Conservation (phyloP, 2,797 vertebrate species). For the Pyrocephalus nanus region DNA sequence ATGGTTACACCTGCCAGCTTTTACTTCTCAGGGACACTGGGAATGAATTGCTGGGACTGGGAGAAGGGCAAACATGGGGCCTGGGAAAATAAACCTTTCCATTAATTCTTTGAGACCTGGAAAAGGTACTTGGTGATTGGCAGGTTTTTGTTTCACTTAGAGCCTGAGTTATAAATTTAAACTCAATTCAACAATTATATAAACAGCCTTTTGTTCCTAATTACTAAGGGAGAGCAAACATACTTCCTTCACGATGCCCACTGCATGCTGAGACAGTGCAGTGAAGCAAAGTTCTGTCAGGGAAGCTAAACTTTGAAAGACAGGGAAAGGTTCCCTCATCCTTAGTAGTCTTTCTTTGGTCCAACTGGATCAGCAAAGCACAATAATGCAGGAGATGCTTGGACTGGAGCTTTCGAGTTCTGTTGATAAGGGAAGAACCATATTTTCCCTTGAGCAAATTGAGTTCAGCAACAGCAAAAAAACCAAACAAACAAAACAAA, state of each 20-base stretch:
- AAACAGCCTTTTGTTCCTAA: not conserved
- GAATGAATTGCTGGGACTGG: not conserved
- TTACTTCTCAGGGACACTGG: not conserved
- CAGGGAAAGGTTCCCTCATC: not conserved
- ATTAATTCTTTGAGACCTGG: not conserved
- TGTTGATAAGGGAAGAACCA: not conserved
- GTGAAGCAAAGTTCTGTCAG: not conserved
- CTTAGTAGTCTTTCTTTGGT: not conserved
- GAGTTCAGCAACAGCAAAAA: not conserved
- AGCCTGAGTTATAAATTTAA: not conserved
- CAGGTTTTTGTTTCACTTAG: not conserved
- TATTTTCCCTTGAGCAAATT: not conserved
- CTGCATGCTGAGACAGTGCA: not conserved
- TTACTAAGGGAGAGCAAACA: not conserved
- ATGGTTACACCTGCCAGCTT: not conserved
- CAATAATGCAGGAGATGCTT: not conserved
- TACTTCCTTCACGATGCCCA: not conserved
- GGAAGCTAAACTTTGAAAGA: not conserved
- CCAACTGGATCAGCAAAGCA: not conserved
- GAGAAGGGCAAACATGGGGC: not conserved
- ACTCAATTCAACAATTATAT: not conserved
- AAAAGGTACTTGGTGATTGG: not conserved
- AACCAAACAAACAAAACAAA: too few relatives aligned
- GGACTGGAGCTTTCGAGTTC: not conserved
- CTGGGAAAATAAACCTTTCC: not conserved